Percentiles rank a stretch among this genome's conserved stretches.
phyloP scores from a whole-genome alignment of 1,140 invertebrate genomes.

The Hirudo medicinalis region DNA sequence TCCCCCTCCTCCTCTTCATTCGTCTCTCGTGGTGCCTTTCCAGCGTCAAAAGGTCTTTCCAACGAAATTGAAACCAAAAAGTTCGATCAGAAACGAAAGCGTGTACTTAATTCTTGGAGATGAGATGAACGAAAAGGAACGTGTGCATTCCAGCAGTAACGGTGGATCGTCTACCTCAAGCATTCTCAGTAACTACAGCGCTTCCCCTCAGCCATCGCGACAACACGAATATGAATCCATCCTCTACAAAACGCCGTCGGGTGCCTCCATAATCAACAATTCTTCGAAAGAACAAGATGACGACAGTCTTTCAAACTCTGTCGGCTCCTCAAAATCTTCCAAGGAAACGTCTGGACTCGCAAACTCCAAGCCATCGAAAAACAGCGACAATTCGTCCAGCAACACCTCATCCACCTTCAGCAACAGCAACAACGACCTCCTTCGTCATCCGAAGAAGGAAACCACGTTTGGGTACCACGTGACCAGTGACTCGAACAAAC shows the following conservation, averaged over 20 bases:
- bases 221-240: not conserved
- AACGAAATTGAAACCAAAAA: no score
- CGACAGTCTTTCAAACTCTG: not conserved
- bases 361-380: not conserved
- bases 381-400: not conserved
- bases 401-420: not conserved
- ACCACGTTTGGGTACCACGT: not conserved
- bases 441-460: not conserved
- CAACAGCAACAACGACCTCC: constrained; percentile 8
- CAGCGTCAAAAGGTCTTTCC: no score
- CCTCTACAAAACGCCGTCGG: not conserved
- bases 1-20: no score
- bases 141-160: no score
- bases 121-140: no score
- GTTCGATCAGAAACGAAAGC: no score
- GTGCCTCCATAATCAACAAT: constrained; percentile 4
- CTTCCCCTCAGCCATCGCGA: not conserved
- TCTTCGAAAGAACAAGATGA: not conserved
- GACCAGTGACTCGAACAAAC: not conserved
- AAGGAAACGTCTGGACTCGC: no score
- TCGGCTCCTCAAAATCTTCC: not conserved
- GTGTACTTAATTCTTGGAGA: no score
- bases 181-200: not conserved
- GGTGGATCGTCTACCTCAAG: not conserved
- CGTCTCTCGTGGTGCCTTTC: no score